phyloP scores from a whole-genome alignment of 1,140 invertebrate species.

The Drosophila athabasca region DNA sequence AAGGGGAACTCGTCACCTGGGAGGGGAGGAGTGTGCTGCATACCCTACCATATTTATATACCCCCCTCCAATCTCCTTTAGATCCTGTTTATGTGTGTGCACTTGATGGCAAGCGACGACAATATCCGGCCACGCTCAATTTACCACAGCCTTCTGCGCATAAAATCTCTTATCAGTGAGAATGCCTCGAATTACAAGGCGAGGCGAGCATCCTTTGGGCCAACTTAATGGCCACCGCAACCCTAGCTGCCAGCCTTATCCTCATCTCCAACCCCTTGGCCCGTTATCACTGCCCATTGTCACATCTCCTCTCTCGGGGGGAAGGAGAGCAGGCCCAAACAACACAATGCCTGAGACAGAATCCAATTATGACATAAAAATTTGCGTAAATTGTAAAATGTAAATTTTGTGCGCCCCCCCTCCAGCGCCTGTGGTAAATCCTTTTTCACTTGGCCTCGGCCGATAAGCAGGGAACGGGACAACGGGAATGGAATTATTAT shows the following conservation, averaged over 20 bases:
- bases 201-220: constrained; percentile 21
- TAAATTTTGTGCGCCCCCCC: constrained; percentile 58
- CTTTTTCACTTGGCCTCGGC: constrained; percentile 50
- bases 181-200: constrained; percentile 65
- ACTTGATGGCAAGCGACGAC: constrained; percentile 31
- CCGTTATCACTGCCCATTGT: constrained; percentile 74
- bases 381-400: constrained; percentile 81
- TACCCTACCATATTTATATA: no score
- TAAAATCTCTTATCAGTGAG: constrained; percentile 73
- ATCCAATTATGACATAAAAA: constrained; percentile 83
- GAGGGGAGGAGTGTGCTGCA: no score
- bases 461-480: constrained; percentile 49
- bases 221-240: constrained; percentile 63
- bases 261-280: background rate
- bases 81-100: constrained; percentile 20
- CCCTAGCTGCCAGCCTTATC: constrained; percentile 17
- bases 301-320: constrained; percentile 47
- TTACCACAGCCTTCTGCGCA: constrained; percentile 48
- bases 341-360: constrained; percentile 44
- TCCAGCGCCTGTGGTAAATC: constrained; percentile 17
- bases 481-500: constrained; percentile 68
- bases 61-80: background rate
- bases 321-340: background rate
- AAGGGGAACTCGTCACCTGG: background rate
- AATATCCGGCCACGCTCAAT: constrained; percentile 72